phyloP scores from a whole-genome alignment of 2,113 vertebrate genomes.

The Macrotus californicus region DNA sequence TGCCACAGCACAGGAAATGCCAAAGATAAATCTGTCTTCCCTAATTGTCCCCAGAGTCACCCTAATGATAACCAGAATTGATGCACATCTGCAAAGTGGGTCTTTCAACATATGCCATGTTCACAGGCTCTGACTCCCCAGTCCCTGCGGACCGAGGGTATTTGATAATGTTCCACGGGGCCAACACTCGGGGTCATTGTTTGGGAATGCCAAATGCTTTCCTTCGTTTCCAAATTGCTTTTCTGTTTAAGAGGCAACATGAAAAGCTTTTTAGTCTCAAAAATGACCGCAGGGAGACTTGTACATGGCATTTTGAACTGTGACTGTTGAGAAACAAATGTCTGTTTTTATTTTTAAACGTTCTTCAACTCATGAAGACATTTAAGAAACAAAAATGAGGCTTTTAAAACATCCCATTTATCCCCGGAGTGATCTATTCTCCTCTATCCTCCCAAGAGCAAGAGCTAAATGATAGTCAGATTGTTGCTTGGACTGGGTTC shows the following conservation, averaged over 20 bases:
- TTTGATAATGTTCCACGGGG: not conserved
- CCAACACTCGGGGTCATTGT: slow-evolving; percentile 4
- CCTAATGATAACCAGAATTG: not conserved
- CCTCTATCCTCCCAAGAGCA: too few relatives aligned
- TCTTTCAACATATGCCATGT: not conserved
- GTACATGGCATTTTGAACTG: slow-evolving; percentile 58
- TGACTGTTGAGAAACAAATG: slow-evolving; percentile 67
- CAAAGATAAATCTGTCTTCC: slow-evolving; percentile 12
- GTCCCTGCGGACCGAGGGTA: not conserved
- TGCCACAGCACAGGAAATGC: not conserved
- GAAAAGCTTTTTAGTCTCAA: slow-evolving; percentile 53
- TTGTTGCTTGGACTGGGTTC: not conserved
- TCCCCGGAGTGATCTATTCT: slow-evolving; percentile 20
- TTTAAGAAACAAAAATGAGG: slow-evolving; percentile 47
- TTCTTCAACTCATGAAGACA: slow-evolving; percentile 37
- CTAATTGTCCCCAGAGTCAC: not conserved
- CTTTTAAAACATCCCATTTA: slow-evolving; percentile 49
- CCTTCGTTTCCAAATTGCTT: slow-evolving; percentile 49
- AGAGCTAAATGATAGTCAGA: not conserved
- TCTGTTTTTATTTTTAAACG: slow-evolving; percentile 69
- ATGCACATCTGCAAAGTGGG: slow-evolving; percentile 32
- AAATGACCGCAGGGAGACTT: slow-evolving; percentile 56
- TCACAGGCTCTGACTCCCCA: not conserved
- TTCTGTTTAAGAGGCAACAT: slow-evolving; percentile 57
- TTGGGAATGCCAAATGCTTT: slow-evolving; percentile 57